Evolutionary conservation across 1,140 invertebrate species (phyloP).

Genomic region (Nymphalis io): DNA sequence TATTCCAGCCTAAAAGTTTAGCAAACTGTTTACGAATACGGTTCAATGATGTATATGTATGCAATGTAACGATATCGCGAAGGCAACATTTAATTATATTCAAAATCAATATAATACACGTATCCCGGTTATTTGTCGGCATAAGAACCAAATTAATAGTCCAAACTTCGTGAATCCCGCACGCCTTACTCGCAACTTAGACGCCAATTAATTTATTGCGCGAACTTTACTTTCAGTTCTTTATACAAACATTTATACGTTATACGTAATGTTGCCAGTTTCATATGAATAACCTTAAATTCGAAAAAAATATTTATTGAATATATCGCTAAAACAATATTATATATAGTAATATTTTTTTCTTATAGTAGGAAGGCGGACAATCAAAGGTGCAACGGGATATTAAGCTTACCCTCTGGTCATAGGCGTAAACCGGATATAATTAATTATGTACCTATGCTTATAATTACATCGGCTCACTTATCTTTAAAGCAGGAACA

Average conservation of each 20-base stretch:
- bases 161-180: slow-evolving; percentile 70
- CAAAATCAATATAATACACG: slow-evolving; percentile 42
- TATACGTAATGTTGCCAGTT: slow-evolving; percentile 43
- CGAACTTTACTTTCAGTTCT: slow-evolving; percentile 55
- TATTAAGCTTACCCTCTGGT: too few relatives aligned
- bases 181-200: slow-evolving; percentile 67
- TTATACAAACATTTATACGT: slow-evolving; percentile 49
- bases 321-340: too few relatives aligned
- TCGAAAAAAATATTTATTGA: too few relatives aligned
- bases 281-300: not conserved
- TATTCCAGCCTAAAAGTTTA: too few relatives aligned
- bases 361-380: too few relatives aligned
- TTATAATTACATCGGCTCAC: too few relatives aligned
- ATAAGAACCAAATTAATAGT: slow-evolving; percentile 77
- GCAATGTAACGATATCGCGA: not conserved
- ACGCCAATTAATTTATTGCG: slow-evolving; percentile 76
- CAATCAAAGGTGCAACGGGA: too few relatives aligned
- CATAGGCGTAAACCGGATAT: too few relatives aligned
- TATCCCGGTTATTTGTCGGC: slow-evolving; percentile 65
- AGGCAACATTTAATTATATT: slow-evolving; percentile 23
- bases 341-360: too few relatives aligned
- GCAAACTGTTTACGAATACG: too few relatives aligned
- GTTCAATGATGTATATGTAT: not conserved
- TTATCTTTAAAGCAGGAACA: too few relatives aligned
- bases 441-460: too few relatives aligned